A percentile compares a stretch with the other conserved stretches of the same genome.
These are phyloP conservation scores for Poecilus cupreus DNA, from an alignment of 2,888 invertebrate genomes.

Conservation along the genomic window DNA sequence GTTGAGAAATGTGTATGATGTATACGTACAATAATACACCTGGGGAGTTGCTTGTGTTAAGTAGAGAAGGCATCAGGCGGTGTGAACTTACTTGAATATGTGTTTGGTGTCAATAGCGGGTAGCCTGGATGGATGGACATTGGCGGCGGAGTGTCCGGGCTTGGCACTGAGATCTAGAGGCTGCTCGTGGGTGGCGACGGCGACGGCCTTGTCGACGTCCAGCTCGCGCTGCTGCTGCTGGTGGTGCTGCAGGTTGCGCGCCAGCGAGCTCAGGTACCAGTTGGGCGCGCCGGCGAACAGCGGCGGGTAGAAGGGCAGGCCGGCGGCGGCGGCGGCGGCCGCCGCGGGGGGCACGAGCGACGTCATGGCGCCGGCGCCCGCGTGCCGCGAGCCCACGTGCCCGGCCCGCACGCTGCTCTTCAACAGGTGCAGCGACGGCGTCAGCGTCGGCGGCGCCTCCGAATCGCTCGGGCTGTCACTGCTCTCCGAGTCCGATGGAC, in stretches of 20 bases:
- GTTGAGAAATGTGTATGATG: too few species aligned
- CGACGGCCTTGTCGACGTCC: constrained; percentile 73
- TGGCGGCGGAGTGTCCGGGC: constrained; percentile 76
- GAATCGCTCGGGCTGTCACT: constrained; percentile 76
- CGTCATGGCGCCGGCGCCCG: constrained; percentile 64
- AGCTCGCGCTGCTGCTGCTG: constrained; percentile 68
- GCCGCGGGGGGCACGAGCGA: constrained; percentile 72
- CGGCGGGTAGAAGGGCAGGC: constrained; percentile 72
- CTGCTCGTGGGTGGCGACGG: constrained; percentile 80
- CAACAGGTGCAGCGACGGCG: constrained; percentile 66
- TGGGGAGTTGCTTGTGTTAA: too few species aligned
- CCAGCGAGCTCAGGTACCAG: constrained; percentile 74
- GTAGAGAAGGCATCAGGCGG: too few species aligned
- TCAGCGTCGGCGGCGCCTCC: constrained; percentile 74
- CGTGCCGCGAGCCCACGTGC: constrained; percentile 65
- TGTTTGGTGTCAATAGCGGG: constrained; percentile 76
- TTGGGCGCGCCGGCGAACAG: constrained; percentile 66
- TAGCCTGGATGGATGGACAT: constrained; percentile 66
- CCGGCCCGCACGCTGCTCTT: constrained; percentile 67
- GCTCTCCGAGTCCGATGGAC: constrained; percentile 81
- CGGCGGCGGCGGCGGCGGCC: constrained; percentile 80
- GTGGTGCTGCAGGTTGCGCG: constrained; percentile 72
- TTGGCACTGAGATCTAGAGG: constrained; percentile 91
- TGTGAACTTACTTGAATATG: constrained; percentile 83
- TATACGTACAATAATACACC: neutral